These are phyloP conservation scores for Epizoanthus fatuus DNA, from an alignment of 92 coral and sea anemone species.

Conservation along the genomic window DNA sequence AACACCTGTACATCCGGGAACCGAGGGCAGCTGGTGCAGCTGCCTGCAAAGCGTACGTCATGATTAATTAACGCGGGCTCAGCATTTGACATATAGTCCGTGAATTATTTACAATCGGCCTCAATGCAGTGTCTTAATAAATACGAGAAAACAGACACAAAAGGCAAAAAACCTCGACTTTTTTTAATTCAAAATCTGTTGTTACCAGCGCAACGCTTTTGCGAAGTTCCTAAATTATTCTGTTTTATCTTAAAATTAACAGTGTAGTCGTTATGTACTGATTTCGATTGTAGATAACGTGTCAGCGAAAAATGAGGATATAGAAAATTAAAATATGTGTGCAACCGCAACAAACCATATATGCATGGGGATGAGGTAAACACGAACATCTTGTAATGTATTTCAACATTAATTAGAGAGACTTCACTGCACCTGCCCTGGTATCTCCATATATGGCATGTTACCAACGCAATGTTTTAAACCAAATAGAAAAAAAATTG, in stretches of 20 bases:
- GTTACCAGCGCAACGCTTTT: not conserved
- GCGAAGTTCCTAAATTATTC: constrained; percentile 15
- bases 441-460: constrained; percentile 26
- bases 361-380: constrained; percentile 13
- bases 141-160: constrained; percentile 27
- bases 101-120: constrained; percentile 94
- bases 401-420: constrained; percentile 49
- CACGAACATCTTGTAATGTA: constrained; percentile 26
- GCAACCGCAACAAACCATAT: constrained; percentile 26
- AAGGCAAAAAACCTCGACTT: constrained; percentile 8
- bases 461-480: not conserved
- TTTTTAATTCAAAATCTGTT: constrained; percentile 6
- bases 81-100: constrained; percentile 91
- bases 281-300: constrained; percentile 45
- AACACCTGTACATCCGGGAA: constrained; percentile 96
- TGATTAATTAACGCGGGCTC: constrained; percentile 92
- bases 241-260: constrained; percentile 39
- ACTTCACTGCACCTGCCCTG: constrained; percentile 29
- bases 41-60: constrained; percentile 87
- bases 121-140: constrained; percentile 75
- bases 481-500: not conserved
- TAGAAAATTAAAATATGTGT: constrained; percentile 38
- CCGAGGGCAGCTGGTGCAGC: constrained; percentile 84
- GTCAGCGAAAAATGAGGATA: constrained; percentile 27
- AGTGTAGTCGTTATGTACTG: constrained; percentile 23